phyloP scores from a whole-genome alignment of 35 echinoderm and acorn worm genomes.

The Stichopus chloronotus region DNA sequence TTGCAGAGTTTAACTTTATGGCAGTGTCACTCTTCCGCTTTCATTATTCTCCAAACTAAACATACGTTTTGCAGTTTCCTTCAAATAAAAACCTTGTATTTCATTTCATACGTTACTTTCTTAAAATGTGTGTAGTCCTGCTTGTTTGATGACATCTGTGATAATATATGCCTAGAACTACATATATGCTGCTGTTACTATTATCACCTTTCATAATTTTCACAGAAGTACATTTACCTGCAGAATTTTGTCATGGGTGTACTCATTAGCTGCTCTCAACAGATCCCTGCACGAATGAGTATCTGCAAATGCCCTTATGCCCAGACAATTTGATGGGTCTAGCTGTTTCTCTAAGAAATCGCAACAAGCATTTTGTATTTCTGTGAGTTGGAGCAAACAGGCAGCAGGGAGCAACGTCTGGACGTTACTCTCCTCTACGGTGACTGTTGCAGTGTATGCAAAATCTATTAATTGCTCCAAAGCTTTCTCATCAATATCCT shows the following conservation, averaged over 20 bases:
- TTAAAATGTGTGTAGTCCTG: no score
- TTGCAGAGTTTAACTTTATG: no score
- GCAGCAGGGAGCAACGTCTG: conserved; percentile 92
- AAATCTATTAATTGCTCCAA: conserved; percentile 95
- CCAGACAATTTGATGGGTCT: conserved; percentile 94
- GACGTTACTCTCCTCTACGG: conserved; percentile 95
- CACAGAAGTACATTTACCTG: conserved; percentile 65
- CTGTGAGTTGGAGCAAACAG: conserved; percentile 86
- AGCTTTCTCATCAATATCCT: conserved; percentile 95
- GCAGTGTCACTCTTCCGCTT: no score
- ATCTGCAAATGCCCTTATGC: conserved; percentile 96
- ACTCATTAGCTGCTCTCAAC: conserved; percentile 93
- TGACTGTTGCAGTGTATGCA: conserved; percentile 90
- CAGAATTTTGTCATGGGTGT: conserved; percentile 94
- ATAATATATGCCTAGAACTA: no score
- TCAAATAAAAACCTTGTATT: no score
- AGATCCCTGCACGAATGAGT: conserved; percentile 89
- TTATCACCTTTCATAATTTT: neutral
- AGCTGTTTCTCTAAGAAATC: conserved; percentile 94
- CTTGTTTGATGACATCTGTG: no score
- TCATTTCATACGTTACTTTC: no score
- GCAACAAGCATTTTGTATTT: conserved; percentile 98
- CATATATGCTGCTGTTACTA: no score
- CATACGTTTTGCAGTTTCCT: no score
- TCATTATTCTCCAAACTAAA: no score